Evolutionary conservation across 2,113 vertebrate species (phyloP).

Genomic region (Hyla sarda): DNA sequence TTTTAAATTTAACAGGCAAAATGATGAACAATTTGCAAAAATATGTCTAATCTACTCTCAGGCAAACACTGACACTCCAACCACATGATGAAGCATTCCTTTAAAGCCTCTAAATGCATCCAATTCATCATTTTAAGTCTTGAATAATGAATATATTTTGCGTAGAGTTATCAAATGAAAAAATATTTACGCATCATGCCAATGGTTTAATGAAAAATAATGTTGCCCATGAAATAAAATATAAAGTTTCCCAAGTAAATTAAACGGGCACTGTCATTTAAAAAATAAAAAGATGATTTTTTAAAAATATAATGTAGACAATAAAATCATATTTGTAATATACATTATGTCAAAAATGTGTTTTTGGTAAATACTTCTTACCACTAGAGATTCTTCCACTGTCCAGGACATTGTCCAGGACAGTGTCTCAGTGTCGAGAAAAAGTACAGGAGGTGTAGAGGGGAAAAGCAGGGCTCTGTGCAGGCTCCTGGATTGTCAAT

Average conservation of each 20-base stretch:
- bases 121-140: conserved; percentile 5
- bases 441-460: no score
- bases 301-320: no score
- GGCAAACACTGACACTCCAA: conserved; percentile 12
- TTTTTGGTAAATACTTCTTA: no score
- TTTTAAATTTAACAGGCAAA: background rate
- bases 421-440: no score
- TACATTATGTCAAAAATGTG: no score
- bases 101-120: conserved; percentile 12
- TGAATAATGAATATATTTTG: conserved; percentile 7
- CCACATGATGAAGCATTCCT: conserved; percentile 4
- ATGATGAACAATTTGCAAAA: conserved; percentile 5
- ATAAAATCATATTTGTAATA: no score
- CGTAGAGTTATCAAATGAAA: conserved; percentile 24
- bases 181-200: background rate
- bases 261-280: no score
- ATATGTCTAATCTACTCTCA: conserved; percentile 8
- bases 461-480: no score
- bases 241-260: conserved; percentile 6
- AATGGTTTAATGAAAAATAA: conserved; percentile 13
- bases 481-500: no score
- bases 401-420: no score
- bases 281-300: no score
- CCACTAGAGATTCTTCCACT: no score
- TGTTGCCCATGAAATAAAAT: background rate